Conservation (phyloP, 2,888 invertebrate species). For the Callyntrura guangdongensis region DNA sequence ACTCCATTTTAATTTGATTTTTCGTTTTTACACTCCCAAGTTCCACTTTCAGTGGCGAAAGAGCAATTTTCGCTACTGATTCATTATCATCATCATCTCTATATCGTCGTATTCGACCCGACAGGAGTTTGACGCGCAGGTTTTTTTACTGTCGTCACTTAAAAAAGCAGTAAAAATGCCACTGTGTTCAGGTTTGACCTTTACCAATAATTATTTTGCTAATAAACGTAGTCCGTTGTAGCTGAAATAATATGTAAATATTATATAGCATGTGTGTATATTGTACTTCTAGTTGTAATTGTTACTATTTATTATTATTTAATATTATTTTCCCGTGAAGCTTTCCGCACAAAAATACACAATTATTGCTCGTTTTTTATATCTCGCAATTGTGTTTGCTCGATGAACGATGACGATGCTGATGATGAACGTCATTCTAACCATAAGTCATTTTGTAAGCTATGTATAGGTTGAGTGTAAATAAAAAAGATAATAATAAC, state of each 20-base stretch:
- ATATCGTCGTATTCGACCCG: not conserved
- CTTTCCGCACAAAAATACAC: slow-evolving; percentile 68
- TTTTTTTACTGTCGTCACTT: slow-evolving; percentile 23
- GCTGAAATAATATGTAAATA: not conserved
- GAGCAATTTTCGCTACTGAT: not conserved
- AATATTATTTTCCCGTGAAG: slow-evolving; percentile 69
- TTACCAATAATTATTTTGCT: slow-evolving; percentile 10
- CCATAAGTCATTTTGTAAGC: not conserved
- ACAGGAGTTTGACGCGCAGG: slow-evolving; percentile 7
- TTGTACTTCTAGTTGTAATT: too few species aligned
- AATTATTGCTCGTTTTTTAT: slow-evolving; percentile 40
- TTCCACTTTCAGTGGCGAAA: too few species aligned
- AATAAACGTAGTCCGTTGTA: not conserved
- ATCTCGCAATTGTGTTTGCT: slow-evolving; percentile 78
- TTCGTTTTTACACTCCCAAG: too few species aligned
- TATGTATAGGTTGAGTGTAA: slow-evolving; percentile 6
- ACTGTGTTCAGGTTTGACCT: slow-evolving; percentile 76
- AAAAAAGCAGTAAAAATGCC: slow-evolving; percentile 73
- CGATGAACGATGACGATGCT: slow-evolving; percentile 32
- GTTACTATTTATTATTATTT: slow-evolving; percentile 8
- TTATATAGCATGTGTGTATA: slow-evolving; percentile 6
- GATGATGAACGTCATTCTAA: not conserved
- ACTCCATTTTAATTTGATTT: slow-evolving; percentile 55
- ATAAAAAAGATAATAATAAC: not conserved
- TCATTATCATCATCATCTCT: not conserved